Percentiles rank a stretch among this genome's conserved stretches.
Evolutionary conservation across 2,888 invertebrate genomes (phyloP).

Genomic region (Copidosoma aretas): DNA sequence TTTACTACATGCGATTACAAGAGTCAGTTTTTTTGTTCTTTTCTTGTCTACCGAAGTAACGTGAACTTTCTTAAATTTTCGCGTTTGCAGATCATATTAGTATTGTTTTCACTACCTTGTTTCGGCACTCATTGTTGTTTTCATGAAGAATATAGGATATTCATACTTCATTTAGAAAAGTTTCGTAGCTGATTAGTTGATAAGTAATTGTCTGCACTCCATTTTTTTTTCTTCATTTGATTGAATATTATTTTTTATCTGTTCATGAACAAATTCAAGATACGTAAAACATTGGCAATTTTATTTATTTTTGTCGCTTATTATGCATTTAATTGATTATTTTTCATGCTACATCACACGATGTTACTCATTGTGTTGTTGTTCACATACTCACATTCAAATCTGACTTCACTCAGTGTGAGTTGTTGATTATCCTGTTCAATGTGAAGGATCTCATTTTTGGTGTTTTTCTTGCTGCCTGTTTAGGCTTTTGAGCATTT

Average conservation of each 20-base stretch:
- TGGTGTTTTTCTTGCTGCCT: slow-evolving; percentile 60
- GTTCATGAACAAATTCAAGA: too few relatives aligned
- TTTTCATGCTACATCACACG: too few relatives aligned
- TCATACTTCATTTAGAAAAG: too few relatives aligned
- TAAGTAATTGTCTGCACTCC: too few relatives aligned
- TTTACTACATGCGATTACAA: not conserved
- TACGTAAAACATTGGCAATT: too few relatives aligned
- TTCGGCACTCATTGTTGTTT: slow-evolving; percentile 48
- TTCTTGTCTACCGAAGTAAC: not conserved
- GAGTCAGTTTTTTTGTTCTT: not conserved
- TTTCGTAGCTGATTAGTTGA: too few relatives aligned
- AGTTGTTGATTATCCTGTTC: slow-evolving; percentile 21
- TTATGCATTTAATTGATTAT: too few relatives aligned
- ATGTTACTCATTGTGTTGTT: too few relatives aligned
- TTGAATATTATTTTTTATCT: too few relatives aligned
- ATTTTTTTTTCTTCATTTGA: too few relatives aligned
- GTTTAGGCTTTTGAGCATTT: slow-evolving; percentile 39
- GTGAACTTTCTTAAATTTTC: not conserved
- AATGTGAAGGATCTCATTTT: slow-evolving; percentile 51
- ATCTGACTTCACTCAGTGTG: slow-evolving; percentile 24
- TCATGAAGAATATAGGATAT: not conserved
- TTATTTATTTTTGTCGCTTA: too few relatives aligned
- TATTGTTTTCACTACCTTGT: slow-evolving; percentile 57
- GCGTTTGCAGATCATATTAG: not conserved
- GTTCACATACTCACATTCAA: not conserved